A percentile compares a stretch with the other conserved stretches of the same genome.
These are phyloP conservation scores for Pterocles orientalis DNA, from an alignment of 2,113 vertebrate species.

Conservation along the genomic window DNA sequence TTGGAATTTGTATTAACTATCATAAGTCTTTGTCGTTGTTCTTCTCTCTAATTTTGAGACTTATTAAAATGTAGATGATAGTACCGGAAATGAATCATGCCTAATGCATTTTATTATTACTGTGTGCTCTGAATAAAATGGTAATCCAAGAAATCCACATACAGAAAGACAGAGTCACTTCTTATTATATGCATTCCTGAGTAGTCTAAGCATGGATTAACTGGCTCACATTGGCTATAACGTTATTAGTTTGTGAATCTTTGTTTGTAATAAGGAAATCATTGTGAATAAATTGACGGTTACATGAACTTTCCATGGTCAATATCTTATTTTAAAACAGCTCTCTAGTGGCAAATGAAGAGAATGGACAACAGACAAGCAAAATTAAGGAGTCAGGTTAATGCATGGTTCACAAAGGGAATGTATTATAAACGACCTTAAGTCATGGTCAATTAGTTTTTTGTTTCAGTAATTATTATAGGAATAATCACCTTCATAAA, in stretches of 20 bases:
- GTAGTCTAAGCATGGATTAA: background rate
- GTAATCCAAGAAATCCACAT: background rate
- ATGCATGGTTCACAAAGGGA: background rate
- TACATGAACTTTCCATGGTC: background rate
- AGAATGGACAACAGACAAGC: background rate
- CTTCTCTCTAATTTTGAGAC: background rate
- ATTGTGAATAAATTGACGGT: background rate
- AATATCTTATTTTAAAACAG: background rate
- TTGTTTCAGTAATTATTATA: slow-evolving; percentile 1
- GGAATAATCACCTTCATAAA: background rate
- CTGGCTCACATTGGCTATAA: background rate
- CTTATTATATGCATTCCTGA: background rate
- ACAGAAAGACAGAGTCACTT: background rate
- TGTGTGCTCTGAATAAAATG: background rate
- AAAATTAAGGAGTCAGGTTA: background rate
- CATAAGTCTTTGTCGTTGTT: background rate
- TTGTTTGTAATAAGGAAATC: background rate
- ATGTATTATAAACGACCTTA: background rate
- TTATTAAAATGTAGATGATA: slow-evolving; percentile 24
- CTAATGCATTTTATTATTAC: slow-evolving; percentile 5
- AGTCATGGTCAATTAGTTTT: background rate
- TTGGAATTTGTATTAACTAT: background rate
- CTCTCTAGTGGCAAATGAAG: background rate
- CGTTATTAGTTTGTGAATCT: background rate
- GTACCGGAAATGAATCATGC: background rate